Evolutionary conservation across 2,888 invertebrate species (phyloP).

Genomic region (Parascotia fuliginaria): DNA sequence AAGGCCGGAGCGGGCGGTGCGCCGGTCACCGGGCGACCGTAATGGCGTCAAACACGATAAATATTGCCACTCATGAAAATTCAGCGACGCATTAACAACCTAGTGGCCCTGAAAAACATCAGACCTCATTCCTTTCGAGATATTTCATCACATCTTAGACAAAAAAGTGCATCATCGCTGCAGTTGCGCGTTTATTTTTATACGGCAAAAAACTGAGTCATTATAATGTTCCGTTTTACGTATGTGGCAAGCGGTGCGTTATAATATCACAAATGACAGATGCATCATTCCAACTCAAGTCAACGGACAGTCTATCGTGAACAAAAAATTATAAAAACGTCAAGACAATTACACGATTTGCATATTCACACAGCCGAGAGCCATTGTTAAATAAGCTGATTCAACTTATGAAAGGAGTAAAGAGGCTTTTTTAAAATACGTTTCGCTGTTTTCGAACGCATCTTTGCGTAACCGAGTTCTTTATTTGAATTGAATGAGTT

Average conservation of each 20-base stretch:
- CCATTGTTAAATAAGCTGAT: slow-evolving; percentile 58
- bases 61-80: slow-evolving; percentile 80
- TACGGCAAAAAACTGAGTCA: slow-evolving; percentile 62
- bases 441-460: slow-evolving; percentile 67
- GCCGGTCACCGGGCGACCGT: slow-evolving; percentile 59
- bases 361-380: slow-evolving; percentile 71
- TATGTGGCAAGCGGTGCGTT: slow-evolving; percentile 71
- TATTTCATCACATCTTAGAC: slow-evolving; percentile 65
- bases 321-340: slow-evolving; percentile 57
- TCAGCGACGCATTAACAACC: slow-evolving; percentile 67
- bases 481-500: slow-evolving; percentile 69
- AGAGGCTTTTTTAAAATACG: slow-evolving; percentile 48
- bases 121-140: slow-evolving; percentile 61
- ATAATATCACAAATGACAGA: slow-evolving; percentile 81
- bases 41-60: slow-evolving; percentile 75
- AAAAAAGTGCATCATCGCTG: slow-evolving; percentile 58
- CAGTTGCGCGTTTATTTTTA: slow-evolving; percentile 58
- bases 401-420: slow-evolving; percentile 63
- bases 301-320: slow-evolving; percentile 49
- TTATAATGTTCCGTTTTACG: slow-evolving; percentile 63
- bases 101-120: slow-evolving; percentile 59
- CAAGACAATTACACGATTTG: slow-evolving; percentile 78
- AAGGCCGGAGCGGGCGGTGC: slow-evolving; percentile 63
- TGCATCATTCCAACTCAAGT: slow-evolving; percentile 68
- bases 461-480: slow-evolving; percentile 74